Conservation (phyloP, 2,888 invertebrate species). For the Bhutanitis thaidina region DNA sequence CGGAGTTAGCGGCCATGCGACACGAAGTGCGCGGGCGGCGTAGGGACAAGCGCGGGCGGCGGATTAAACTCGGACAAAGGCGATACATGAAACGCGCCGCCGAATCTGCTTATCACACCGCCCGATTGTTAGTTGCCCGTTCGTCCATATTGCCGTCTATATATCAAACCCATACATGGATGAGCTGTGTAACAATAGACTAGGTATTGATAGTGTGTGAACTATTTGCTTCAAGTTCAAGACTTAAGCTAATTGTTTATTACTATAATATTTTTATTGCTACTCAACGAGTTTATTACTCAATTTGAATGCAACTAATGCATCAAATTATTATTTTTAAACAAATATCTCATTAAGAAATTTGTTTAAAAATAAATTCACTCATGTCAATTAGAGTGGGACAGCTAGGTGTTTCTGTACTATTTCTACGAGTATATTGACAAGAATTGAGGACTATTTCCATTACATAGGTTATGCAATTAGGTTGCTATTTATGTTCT, state of each 20-base stretch:
- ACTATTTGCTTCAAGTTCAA: slow-evolving; percentile 10
- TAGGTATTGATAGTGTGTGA: not conserved
- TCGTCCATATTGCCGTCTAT: slow-evolving; percentile 61
- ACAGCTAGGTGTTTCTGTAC: too few species aligned
- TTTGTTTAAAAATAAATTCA: too few species aligned
- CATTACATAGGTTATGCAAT: too few species aligned
- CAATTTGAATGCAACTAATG: too few species aligned
- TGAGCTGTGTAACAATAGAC: slow-evolving; percentile 20
- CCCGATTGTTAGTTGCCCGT: slow-evolving; percentile 65
- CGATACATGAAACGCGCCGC: slow-evolving; percentile 69
- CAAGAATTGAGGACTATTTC: too few species aligned
- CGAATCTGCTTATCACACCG: slow-evolving; percentile 71
- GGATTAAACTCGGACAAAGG: slow-evolving; percentile 71
- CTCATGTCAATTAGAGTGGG: too few species aligned
- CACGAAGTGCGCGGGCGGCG: slow-evolving; percentile 26
- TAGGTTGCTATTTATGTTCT: too few species aligned
- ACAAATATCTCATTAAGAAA: too few species aligned
- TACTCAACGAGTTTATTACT: too few species aligned
- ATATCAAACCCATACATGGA: slow-evolving; percentile 59
- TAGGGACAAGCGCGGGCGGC: slow-evolving; percentile 40
- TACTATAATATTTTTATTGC: slow-evolving; percentile 9
- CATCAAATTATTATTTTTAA: too few species aligned
- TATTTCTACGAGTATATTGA: too few species aligned
- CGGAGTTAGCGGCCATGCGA: not conserved
- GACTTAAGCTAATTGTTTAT: slow-evolving; percentile 16